phyloP scores from a whole-genome alignment of 2,797 vertebrate genomes.

The Enteromius paludinosus region DNA sequence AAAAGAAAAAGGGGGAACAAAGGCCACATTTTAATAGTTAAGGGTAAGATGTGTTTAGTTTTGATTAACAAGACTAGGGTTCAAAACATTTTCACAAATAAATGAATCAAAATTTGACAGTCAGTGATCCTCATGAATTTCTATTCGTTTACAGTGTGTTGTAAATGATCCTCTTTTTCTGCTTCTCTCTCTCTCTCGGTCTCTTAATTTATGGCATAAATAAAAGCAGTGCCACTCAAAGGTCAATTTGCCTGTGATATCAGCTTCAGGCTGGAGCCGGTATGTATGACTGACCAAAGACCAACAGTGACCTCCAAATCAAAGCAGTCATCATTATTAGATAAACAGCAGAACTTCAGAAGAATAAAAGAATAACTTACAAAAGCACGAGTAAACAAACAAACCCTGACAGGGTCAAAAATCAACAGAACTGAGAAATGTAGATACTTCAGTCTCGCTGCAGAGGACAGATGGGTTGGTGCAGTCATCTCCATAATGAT shows the following conservation, averaged over 20 bases:
- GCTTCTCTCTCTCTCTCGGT: background rate
- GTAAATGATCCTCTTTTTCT: background rate
- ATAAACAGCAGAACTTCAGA: constrained; percentile 17
- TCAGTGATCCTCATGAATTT: background rate
- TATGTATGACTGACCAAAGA: constrained; percentile 15
- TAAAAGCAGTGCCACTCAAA: constrained; percentile 7
- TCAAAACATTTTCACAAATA: background rate
- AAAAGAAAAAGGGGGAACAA: background rate
- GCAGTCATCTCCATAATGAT: constrained; percentile 27
- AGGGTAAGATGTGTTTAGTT: background rate
- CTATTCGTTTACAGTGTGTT: background rate
- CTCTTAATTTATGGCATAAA: background rate
- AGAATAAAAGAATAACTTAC: background rate
- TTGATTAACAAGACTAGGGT: background rate
- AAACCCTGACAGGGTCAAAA: background rate
- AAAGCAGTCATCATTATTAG: background rate
- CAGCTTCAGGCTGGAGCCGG: constrained; percentile 1
- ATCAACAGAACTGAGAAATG: background rate
- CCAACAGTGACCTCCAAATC: background rate
- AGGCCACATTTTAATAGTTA: background rate
- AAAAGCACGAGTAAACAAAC: background rate
- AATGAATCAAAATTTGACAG: background rate
- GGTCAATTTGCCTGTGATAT: constrained; percentile 7
- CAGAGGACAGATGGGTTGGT: background rate
- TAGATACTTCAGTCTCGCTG: background rate